Conservation (phyloP, 2,797 vertebrate genomes). For the Myoxocephalus aenaeus region DNA sequence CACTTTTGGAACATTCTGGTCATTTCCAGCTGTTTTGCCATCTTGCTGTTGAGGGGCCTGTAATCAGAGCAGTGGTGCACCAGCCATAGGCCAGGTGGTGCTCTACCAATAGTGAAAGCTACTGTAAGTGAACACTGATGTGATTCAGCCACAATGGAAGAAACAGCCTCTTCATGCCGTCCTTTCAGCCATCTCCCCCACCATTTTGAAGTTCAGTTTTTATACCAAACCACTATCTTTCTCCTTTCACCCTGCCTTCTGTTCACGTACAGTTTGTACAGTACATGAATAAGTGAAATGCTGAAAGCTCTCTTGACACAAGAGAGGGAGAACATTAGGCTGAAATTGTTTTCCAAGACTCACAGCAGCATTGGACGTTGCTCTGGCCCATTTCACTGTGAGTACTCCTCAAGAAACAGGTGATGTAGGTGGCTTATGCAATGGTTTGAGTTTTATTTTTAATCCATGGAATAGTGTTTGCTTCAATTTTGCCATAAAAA, state of each 20-base stretch:
- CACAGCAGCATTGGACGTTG: slow-evolving; percentile 64
- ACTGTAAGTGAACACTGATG: slow-evolving; percentile 51
- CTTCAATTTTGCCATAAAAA: slow-evolving; percentile 28
- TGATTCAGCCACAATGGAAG: slow-evolving; percentile 60
- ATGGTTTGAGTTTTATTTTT: slow-evolving; percentile 70
- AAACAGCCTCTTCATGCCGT: slow-evolving; percentile 62
- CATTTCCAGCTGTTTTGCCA: slow-evolving; percentile 30
- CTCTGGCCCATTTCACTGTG: slow-evolving; percentile 68
- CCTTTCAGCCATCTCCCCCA: slow-evolving; percentile 62
- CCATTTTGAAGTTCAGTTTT: slow-evolving; percentile 72
- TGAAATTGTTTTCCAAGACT: slow-evolving; percentile 74
- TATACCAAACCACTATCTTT: slow-evolving; percentile 63
- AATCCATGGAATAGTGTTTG: slow-evolving; percentile 44
- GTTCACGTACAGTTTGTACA: slow-evolving; percentile 65
- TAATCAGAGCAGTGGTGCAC: slow-evolving; percentile 44
- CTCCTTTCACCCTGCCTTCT: slow-evolving; percentile 67
- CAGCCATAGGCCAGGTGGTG: slow-evolving; percentile 64
- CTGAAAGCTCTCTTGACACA: slow-evolving; percentile 78
- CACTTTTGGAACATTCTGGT: slow-evolving; percentile 47
- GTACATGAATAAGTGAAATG: slow-evolving; percentile 82
- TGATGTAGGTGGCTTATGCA: slow-evolving; percentile 77
- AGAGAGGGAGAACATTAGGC: slow-evolving; percentile 60
- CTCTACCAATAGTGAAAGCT: slow-evolving; percentile 42
- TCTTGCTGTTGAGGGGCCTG: slow-evolving; percentile 49
- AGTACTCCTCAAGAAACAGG: slow-evolving; percentile 75